Base-by-base conservation (phyloP, 2,888 invertebrate species). In the Pseudococcus jackbeardsleyi region DNA sequence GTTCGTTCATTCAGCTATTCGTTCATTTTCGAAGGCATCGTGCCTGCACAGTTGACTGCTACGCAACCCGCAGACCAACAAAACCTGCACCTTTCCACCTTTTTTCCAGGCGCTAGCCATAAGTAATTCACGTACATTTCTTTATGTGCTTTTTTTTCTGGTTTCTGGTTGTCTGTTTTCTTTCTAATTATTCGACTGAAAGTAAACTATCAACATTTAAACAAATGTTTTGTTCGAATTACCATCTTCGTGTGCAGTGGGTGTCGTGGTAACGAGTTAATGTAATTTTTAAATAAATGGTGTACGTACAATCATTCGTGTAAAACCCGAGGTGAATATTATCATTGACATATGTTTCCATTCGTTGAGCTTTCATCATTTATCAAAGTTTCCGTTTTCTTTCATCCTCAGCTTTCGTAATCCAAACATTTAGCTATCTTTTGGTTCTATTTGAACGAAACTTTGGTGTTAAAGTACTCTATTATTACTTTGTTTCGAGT, bases 71-170 rank as follows among this genome's bases (percentile, higher is more conserved):
- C 64, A 64, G 22, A 64, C 64, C 64, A 4, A 64, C 64, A 9
- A 64, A 64, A 64, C 64, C 64, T 64, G 64, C 64, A 64, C 64
- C 64, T 64, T 64, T 64, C 64, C 64, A 64, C 64, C 64, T 64
- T 64, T 64, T 64, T 64, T 64, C 64, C 64, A 64, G 64, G 64
- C 64, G 64, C 64, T 64, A 64, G 64, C 64, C 64, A 64, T 64
- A 22, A 8, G 22, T 64, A 64, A 64, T 59, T 59, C 64, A 64
- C 22, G 22, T 22, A 64, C 22, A 72, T 82, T 82, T 46, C 46
- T 46, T 82, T 82, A 46, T 82, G 79, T 82, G 79, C 79, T 82
- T 82, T 82, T 82, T 82, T 82, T 46, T 82, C 79, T 82, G 79
- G 79, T 82, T 46, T 82, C 79, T 82, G 46, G 79, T 82, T 82